These are phyloP conservation scores for Hephaestus fuliginosus DNA, from an alignment of 2,797 vertebrate species.

Conservation along the genomic window DNA sequence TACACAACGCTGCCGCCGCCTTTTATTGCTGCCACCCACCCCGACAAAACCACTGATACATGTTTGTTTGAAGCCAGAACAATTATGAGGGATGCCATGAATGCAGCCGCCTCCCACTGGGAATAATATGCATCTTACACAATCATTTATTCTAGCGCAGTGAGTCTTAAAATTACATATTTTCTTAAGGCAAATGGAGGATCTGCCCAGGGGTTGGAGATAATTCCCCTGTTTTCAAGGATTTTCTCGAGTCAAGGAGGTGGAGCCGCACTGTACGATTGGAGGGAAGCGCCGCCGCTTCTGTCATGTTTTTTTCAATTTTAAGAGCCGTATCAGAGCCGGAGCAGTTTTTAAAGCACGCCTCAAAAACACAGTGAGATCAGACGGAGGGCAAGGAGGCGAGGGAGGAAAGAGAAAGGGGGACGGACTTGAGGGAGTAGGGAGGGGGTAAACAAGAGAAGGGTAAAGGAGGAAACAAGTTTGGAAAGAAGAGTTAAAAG, in stretches of 20 bases:
- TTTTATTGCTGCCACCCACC: slow-evolving; percentile 56
- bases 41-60: slow-evolving; percentile 32
- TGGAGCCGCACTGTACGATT: background rate
- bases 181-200: slow-evolving; percentile 21
- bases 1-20: slow-evolving; percentile 18
- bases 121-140: slow-evolving; percentile 22
- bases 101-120: slow-evolving; percentile 29
- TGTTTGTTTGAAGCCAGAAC: slow-evolving; percentile 27
- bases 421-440: background rate
- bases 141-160: slow-evolving; percentile 23
- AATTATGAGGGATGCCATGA: slow-evolving; percentile 37
- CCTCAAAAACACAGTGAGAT: slow-evolving; percentile 15
- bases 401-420: too few relatives aligned
- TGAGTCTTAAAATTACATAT: slow-evolving; percentile 18
- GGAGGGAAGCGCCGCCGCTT: background rate
- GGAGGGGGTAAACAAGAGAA: background rate
- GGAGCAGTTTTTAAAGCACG: background rate
- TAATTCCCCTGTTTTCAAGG: background rate
- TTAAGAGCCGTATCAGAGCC: background rate
- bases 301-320: background rate
- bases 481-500: background rate
- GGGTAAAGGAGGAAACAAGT: background rate
- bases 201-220: background rate
- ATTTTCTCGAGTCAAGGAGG: background rate
- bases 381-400: background rate